A percentile compares a stretch with the other conserved stretches of the same genome.
Evolutionary conservation across 2,113 vertebrate genomes (phyloP).

Genomic region (Zapus hudsonius): DNA sequence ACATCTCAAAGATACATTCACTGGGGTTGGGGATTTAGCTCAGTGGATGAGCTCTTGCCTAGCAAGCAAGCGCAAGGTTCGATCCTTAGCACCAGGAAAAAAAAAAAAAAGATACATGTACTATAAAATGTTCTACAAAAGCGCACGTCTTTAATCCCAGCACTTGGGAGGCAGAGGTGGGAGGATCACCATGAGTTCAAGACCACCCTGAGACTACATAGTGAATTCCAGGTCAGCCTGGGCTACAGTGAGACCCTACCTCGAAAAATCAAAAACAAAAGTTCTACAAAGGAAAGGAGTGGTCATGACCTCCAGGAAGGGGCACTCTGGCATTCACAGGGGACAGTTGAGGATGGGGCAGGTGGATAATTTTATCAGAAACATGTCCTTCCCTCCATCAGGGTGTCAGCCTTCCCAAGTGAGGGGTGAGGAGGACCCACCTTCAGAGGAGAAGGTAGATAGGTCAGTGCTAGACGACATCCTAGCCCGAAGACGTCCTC

Average conservation of each 20-base stretch:
- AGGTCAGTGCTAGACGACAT: constrained; percentile 57
- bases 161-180: no score
- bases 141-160: no score
- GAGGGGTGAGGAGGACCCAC: constrained; percentile 43
- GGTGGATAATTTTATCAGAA: neutral
- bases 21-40: no score
- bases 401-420: neutral
- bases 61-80: no score
- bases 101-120: neutral
- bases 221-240: no score
- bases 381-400: neutral
- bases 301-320: neutral
- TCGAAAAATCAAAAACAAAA: no score
- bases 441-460: constrained; percentile 67
- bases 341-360: neutral
- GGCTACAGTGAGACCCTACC: no score
- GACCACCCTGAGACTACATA: no score
- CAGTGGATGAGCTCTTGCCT: no score
- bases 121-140: neutral
- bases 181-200: no score
- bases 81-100: no score
- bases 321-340: neutral
- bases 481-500: constrained; percentile 38
- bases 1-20: neutral
- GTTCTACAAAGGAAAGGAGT: neutral